Evolutionary conservation across 2,113 vertebrate species (phyloP).

Genomic region (Naja naja): DNA sequence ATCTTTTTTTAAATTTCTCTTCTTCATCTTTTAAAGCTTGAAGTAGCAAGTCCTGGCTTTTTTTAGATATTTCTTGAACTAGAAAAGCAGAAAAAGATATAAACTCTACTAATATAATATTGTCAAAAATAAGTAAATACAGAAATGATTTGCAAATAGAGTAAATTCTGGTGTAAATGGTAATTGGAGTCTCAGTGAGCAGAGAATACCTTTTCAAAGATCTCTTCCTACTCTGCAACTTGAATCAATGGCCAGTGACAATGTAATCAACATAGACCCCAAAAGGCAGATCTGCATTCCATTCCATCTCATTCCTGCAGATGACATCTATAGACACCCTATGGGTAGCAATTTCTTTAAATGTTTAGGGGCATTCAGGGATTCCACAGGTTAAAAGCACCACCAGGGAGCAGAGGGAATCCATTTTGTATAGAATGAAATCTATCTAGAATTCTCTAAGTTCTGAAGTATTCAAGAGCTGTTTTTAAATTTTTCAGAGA

Average conservation of each 20-base stretch:
- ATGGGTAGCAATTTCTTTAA: not conserved
- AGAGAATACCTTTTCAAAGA: not conserved
- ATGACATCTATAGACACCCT: not conserved
- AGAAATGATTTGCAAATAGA: not conserved
- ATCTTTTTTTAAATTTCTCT: constrained; percentile 74
- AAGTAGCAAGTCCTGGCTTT: constrained; percentile 76
- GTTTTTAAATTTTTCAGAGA: not conserved
- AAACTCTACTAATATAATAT: not conserved
- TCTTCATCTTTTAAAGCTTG: constrained; percentile 74
- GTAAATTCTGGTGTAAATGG: not conserved
- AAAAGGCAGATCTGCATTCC: not conserved
- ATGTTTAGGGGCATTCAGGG: not conserved
- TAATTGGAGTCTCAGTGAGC: not conserved
- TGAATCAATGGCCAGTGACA: not conserved
- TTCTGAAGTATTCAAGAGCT: not conserved
- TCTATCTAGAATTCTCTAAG: not conserved
- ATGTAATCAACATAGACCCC: not conserved
- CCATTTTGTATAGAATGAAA: not conserved
- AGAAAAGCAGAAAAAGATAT: constrained; percentile 11
- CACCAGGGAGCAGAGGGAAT: not conserved
- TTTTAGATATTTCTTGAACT: constrained; percentile 84
- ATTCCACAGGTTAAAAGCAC: not conserved
- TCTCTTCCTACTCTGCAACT: not conserved
- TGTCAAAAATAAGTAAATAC: not conserved
- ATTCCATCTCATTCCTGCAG: no score